Conservation (phyloP, 2,888 invertebrate species). For the Sericinus montela region DNA sequence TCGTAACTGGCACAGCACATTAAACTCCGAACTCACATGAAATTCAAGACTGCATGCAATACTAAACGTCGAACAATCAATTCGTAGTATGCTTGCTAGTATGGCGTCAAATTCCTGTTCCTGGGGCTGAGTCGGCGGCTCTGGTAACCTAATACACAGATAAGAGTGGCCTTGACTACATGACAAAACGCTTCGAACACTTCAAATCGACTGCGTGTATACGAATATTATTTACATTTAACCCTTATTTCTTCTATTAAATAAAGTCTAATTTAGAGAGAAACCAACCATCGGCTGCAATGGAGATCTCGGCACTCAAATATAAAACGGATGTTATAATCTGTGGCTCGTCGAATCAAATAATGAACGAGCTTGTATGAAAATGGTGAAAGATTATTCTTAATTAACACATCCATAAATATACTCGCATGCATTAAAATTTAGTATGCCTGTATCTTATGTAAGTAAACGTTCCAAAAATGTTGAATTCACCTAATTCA, state of each 20-base stretch:
- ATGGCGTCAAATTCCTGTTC: slow-evolving; percentile 35
- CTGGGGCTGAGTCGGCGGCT: slow-evolving; percentile 52
- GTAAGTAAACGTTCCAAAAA: no score
- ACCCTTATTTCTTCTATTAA: slow-evolving; percentile 17
- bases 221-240: slow-evolving; percentile 4
- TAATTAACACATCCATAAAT: slow-evolving; percentile 19
- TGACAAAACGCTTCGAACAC: slow-evolving; percentile 34
- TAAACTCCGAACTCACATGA: slow-evolving; percentile 8
- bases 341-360: slow-evolving; percentile 40
- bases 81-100: slow-evolving; percentile 34
- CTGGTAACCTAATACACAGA: slow-evolving; percentile 62
- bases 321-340: slow-evolving; percentile 58
- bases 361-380: slow-evolving; percentile 37
- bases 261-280: slow-evolving; percentile 28
- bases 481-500: no score
- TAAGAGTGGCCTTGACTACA: slow-evolving; percentile 51
- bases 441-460: no score
- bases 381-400: slow-evolving; percentile 19
- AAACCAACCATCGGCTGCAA: slow-evolving; percentile 10
- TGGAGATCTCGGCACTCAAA: slow-evolving; percentile 25
- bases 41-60: slow-evolving; percentile 9
- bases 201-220: slow-evolving; percentile 8
- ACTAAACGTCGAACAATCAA: slow-evolving; percentile 16
- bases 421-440: neutral
- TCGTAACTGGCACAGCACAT: neutral